Evolutionary conservation across 2,113 vertebrate species (phyloP), one percentile per base, ranked within the genome.

Genomic region (Gymnogyps californianus): DNA sequence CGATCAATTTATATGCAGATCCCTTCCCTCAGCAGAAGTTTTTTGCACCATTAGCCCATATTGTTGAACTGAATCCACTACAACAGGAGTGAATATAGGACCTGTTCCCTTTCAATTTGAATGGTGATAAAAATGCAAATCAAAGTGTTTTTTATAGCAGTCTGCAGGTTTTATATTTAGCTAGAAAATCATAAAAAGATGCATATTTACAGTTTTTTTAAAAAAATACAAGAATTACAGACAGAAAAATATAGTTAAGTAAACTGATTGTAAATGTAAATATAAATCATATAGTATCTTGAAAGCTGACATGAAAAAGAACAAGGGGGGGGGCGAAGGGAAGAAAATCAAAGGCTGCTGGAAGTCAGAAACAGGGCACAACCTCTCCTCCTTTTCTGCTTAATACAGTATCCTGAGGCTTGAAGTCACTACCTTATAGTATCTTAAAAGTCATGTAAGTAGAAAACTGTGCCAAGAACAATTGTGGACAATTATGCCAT

Each of bases 1-100:
- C 67, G 40, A 69, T 62, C 52, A 40, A 74, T 97, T 96, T 95
- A 89, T 74, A 96, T 91, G 74, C 69, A 97, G 84, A 91, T 91
- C 66, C 81, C 25, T 85, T 89, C 49, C 79, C 49, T 44, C 28
- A 82, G 34, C 13, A 92, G 75, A 94, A 74, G 25, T 20, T 74
- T 93, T 34, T 36, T 71, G 54, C 34, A 70, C 55, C 65, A 87
- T 52, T 61, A 89, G 52, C 9, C 51, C 84, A 84, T 51, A 93
- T 64, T 95, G 86, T 65, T 95, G 54, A 97, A 90, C 52, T 81
- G 70, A 96, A 70, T 59, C 70, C 62, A 80, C 61, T 54, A 79
- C 49, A 89, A 92, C 25, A 65, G 38, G 42, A 87, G 25, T 58
- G 49, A 95, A 62, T 58, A 61, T 3, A 77, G 70, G 61, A 71